Evolutionary conservation across 2,113 vertebrate species (phyloP).

Genomic region (Callocephalon fimbriatum): DNA sequence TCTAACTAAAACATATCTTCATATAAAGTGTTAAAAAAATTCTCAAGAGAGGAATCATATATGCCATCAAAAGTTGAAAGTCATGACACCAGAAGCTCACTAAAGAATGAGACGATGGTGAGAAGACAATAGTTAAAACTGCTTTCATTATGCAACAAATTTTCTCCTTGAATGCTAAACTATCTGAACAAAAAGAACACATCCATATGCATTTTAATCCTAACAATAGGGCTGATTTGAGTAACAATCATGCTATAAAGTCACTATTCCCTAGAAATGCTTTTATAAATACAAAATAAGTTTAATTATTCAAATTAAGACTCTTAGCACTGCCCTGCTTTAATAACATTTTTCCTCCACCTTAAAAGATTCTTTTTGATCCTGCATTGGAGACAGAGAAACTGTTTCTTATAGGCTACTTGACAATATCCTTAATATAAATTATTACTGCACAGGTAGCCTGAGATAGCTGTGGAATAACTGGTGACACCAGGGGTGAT

Average conservation of each 20-base stretch:
- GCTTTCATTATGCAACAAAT: not conserved
- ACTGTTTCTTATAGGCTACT: not conserved
- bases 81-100: not conserved
- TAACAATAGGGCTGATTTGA: conserved; percentile 6
- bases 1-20: not conserved
- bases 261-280: not conserved
- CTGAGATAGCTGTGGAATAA: not conserved
- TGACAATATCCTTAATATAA: not conserved
- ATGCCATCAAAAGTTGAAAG: not conserved
- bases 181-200: conserved; percentile 17
- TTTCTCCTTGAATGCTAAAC: not conserved
- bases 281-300: not conserved
- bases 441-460: not conserved
- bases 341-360: not conserved
- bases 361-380: not conserved
- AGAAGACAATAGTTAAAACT: conserved; percentile 44
- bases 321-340: not conserved
- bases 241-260: not conserved
- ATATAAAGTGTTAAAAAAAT: not conserved
- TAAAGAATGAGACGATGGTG: not conserved
- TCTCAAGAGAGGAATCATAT: not conserved
- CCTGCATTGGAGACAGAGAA: not conserved
- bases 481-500: not conserved
- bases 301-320: conserved; percentile 12
- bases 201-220: not conserved